A percentile compares a stretch with the other conserved stretches of the same genome.
These are phyloP conservation scores for Pteropus alecto DNA, from an alignment of 2,113 vertebrate genomes.

Conservation along the genomic window DNA sequence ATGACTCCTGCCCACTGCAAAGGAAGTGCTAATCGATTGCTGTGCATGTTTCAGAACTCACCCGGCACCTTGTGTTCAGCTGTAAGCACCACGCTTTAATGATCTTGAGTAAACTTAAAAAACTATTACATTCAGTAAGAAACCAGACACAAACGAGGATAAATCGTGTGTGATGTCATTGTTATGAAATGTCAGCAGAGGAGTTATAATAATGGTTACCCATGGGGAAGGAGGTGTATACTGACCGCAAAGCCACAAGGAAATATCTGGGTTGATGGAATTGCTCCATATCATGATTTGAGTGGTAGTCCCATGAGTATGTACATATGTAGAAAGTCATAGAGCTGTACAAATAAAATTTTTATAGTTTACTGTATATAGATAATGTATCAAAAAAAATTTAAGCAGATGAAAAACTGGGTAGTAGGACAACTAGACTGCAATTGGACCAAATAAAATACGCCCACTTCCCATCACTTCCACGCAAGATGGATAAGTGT, in stretches of 20 bases:
- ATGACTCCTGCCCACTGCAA: background rate
- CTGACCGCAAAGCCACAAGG: background rate
- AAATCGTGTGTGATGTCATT: background rate
- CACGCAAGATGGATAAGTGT: background rate
- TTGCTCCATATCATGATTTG: background rate
- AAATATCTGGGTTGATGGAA: background rate
- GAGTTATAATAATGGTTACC: background rate
- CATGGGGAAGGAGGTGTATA: rapidly evolving
- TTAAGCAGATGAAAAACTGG: background rate
- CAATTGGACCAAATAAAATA: background rate
- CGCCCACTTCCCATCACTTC: background rate
- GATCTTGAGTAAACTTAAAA: background rate
- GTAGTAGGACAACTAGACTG: background rate
- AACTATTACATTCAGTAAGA: background rate
- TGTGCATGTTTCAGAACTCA: background rate
- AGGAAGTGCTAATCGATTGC: background rate
- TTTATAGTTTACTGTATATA: background rate
- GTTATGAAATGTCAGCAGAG: background rate
- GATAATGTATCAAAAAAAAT: background rate
- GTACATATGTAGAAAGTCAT: background rate
- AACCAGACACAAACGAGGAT: background rate
- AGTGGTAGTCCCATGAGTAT: background rate
- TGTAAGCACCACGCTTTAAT: background rate
- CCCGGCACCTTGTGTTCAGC: background rate
- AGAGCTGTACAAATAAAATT: background rate